phyloP scores from a whole-genome alignment of 2,113 vertebrate species.

The Baryphthengus martii region DNA sequence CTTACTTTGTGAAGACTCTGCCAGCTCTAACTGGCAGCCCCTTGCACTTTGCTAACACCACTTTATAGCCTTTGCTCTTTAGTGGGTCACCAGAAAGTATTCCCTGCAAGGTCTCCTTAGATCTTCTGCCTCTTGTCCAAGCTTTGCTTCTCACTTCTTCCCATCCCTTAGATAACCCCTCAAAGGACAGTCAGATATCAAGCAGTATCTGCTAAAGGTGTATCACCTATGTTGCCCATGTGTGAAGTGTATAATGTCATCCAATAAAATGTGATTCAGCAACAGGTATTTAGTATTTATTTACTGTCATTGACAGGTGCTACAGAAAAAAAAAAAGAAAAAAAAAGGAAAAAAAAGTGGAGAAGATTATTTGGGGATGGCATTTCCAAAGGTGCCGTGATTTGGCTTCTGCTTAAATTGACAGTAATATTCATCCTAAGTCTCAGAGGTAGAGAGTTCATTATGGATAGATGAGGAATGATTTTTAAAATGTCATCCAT shows the following conservation, averaged over 20 bases:
- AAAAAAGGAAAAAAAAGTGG: rapidly evolving
- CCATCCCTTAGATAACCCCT: neutral
- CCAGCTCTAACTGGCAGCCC: neutral
- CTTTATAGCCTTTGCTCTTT: neutral
- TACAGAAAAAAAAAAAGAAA: neutral
- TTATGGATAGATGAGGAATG: neutral
- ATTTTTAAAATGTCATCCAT: neutral
- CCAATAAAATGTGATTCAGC: neutral
- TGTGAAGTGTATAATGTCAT: neutral
- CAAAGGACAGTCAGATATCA: neutral
- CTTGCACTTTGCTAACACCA: neutral
- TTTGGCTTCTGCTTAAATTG: neutral
- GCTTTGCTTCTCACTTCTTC: neutral
- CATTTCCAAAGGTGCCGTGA: neutral
- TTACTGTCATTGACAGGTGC: neutral
- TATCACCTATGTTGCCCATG: neutral
- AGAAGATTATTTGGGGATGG: neutral
- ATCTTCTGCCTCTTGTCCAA: neutral
- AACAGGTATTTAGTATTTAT: neutral
- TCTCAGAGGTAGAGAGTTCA: neutral
- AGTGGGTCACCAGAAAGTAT: neutral
- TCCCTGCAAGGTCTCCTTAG: neutral
- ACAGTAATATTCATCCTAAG: neutral
- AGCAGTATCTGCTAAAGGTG: neutral
- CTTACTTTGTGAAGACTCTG: neutral